Evolutionary conservation across 2,888 invertebrate species (phyloP).

Genomic region (Meteorus colon): DNA sequence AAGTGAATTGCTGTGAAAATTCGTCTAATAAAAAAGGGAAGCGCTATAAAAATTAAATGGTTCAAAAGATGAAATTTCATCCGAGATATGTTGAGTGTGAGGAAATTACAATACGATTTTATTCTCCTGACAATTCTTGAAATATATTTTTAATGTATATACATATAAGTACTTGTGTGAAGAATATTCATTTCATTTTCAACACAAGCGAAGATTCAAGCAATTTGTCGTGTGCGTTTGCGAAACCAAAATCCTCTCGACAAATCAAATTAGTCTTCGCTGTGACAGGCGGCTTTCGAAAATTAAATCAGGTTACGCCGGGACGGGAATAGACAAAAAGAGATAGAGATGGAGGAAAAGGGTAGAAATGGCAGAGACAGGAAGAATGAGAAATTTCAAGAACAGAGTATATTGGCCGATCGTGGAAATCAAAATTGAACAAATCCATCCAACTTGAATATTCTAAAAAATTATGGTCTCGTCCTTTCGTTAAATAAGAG

Average conservation of each 20-base stretch:
- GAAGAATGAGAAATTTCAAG: not conserved
- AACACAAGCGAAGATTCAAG: conserved; percentile 3
- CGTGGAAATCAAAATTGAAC: conserved; percentile 12
- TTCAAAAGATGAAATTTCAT: not conserved
- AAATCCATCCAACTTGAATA: not conserved
- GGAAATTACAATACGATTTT: not conserved
- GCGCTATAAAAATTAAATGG: not conserved
- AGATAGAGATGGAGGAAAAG: not conserved
- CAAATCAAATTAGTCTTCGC: conserved; percentile 32
- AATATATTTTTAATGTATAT: not conserved
- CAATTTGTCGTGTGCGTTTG: conserved; percentile 8
- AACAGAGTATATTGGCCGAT: not conserved
- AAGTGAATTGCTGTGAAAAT: not conserved
- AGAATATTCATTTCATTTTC: not conserved
- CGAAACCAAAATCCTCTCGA: conserved; percentile 23
- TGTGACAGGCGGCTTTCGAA: conserved; percentile 27
- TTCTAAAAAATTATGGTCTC: no score
- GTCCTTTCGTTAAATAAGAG: no score
- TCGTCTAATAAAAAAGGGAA: not conserved
- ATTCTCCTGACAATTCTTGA: not conserved
- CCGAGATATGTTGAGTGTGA: not conserved
- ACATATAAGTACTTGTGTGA: not conserved
- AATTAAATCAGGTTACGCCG: conserved; percentile 36
- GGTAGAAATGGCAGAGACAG: not conserved
- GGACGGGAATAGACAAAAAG: conserved; percentile 12